phyloP scores from a whole-genome alignment of 1,140 invertebrate species.

The Cyphomyrmex costatus region DNA sequence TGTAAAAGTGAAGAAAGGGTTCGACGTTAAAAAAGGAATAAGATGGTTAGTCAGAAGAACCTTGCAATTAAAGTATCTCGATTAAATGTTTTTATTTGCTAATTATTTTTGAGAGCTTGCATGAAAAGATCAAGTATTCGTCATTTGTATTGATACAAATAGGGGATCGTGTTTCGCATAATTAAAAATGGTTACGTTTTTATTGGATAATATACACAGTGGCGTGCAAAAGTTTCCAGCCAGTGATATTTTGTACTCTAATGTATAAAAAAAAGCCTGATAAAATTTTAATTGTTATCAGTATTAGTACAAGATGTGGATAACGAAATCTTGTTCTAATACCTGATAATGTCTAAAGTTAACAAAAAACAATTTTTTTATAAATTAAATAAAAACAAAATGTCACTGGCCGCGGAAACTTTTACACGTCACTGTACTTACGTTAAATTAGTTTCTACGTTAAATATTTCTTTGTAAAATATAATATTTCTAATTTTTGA shows the following conservation, averaged over 20 bases:
- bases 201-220: conserved; percentile 21
- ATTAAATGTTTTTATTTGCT: conserved; percentile 77
- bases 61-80: conserved; percentile 79
- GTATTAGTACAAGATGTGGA: too few relatives aligned
- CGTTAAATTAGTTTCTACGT: background rate
- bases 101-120: conserved; percentile 67
- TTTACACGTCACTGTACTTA: too few relatives aligned
- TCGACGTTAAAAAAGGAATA: conserved; percentile 67
- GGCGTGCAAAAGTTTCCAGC: too few relatives aligned
- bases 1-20: conserved; percentile 79
- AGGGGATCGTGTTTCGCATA: conserved; percentile 60
- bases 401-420: too few relatives aligned
- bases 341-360: too few relatives aligned
- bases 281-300: too few relatives aligned
- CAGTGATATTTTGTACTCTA: too few relatives aligned
- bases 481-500: background rate
- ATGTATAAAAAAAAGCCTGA: too few relatives aligned
- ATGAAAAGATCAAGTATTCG: conserved; percentile 24
- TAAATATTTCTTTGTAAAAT: background rate
- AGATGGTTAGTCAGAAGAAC: conserved; percentile 67
- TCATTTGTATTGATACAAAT: conserved; percentile 59
- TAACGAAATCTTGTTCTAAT: too few relatives aligned
- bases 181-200: conserved; percentile 4
- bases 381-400: too few relatives aligned
- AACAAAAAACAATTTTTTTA: too few relatives aligned